phyloP scores from a whole-genome alignment of 2,888 invertebrate genomes.

The Adela reaumurella region DNA sequence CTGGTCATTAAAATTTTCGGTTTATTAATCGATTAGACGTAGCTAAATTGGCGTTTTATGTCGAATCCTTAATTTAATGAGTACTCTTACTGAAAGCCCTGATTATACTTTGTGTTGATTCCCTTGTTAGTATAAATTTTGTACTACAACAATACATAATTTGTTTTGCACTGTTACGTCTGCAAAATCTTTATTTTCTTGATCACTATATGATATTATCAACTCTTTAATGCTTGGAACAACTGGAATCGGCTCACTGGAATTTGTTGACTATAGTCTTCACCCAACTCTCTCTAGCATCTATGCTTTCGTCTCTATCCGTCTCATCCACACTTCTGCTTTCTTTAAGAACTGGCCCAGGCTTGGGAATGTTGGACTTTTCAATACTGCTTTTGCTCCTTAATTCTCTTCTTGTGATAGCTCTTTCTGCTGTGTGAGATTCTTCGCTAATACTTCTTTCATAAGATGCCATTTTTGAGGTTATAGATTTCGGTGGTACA shows the following conservation, averaged over 20 bases:
- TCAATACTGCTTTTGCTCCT: slow-evolving; percentile 20
- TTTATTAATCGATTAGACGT: too few species aligned
- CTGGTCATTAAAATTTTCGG: too few species aligned
- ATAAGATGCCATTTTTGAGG: slow-evolving; percentile 37
- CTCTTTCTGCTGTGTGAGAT: slow-evolving; percentile 13
- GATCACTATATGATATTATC: too few species aligned
- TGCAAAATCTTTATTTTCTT: neutral
- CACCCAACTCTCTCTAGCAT: slow-evolving; percentile 64
- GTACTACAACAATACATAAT: too few species aligned
- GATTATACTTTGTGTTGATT: too few species aligned
- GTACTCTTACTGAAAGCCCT: too few species aligned
- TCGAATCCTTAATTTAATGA: too few species aligned
- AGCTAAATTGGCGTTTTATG: too few species aligned
- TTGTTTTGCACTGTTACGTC: too few species aligned
- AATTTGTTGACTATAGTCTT: slow-evolving; percentile 71
- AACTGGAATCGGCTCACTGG: slow-evolving; percentile 53
- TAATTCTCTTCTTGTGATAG: slow-evolving; percentile 19
- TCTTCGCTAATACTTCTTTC: slow-evolving; percentile 20
- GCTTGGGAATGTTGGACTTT: slow-evolving; percentile 21
- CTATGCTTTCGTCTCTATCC: slow-evolving; percentile 17
- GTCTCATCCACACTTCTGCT: neutral
- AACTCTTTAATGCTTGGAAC: too few species aligned
- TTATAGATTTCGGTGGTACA: slow-evolving; percentile 33
- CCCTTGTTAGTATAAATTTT: too few species aligned
- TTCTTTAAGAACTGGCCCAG: slow-evolving; percentile 14